Evolutionary conservation across 2,888 invertebrate genomes (phyloP).

Genomic region (Epistrophe eligans): DNA sequence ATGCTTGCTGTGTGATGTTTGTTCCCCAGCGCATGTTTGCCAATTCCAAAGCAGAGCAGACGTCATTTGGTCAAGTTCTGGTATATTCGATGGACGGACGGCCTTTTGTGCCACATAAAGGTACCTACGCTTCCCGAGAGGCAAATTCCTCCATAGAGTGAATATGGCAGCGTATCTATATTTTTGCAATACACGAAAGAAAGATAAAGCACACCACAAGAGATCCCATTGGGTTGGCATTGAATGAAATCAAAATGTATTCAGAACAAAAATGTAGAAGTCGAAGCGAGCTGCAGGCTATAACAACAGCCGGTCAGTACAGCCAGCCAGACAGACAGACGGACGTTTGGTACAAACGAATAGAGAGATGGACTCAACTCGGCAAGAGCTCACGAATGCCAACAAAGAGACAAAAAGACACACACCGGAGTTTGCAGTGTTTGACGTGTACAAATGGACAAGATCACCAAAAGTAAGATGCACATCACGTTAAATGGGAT

Average conservation of each 20-base stretch:
- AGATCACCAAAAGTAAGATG: conserved; percentile 76
- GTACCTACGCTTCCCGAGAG: conserved; percentile 38
- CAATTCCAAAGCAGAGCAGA: conserved; percentile 52
- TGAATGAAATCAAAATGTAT: conserved; percentile 71
- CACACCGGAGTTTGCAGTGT: conserved; percentile 42
- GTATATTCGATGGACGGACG: conserved; percentile 22
- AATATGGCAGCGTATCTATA: conserved; percentile 17
- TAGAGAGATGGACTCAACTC: neutral
- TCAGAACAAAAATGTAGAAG: conserved; percentile 73
- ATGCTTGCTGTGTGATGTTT: conserved; percentile 30
- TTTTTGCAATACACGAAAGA: conserved; percentile 42
- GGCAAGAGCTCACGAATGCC: conserved; percentile 4
- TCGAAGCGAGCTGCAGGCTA: conserved; percentile 58
- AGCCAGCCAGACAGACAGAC: conserved; percentile 41
- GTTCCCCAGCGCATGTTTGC: conserved; percentile 35
- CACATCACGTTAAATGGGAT: conserved; percentile 75
- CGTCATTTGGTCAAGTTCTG: conserved; percentile 66
- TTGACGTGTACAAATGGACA: conserved; percentile 74
- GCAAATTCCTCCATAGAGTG: conserved; percentile 32
- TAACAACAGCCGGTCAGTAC: conserved; percentile 57
- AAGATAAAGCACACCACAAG: conserved; percentile 73
- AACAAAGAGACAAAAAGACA: conserved; percentile 2
- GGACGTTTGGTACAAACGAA: neutral
- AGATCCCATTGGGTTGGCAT: conserved; percentile 41
- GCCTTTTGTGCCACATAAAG: conserved; percentile 41